Base-by-base conservation (phyloP, 2,797 vertebrate genomes). In the Clarias pachynema region DNA sequence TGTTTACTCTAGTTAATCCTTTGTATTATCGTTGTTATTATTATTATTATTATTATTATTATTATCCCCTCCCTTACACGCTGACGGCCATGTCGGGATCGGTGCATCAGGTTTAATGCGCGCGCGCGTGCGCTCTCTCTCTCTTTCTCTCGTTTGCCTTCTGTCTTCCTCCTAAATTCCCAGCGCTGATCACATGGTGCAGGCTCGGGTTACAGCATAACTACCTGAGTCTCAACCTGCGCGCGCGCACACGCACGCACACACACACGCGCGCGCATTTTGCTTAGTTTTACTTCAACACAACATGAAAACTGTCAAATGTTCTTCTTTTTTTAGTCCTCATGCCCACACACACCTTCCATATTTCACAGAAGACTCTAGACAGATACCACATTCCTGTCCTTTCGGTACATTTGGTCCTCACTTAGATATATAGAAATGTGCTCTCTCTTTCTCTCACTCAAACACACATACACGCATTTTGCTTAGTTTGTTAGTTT, bases 141-240 rank as follows among this genome's bases (percentile, higher is more conserved):
- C 40, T 63, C 57, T 62, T 10, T 37, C 37, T 63, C 37, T 62
- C n/a, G 12, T 37, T 26, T 9, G 16, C 70, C 26, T 60, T 31
- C 79, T 87, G 72, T 31, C 79, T 87, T 84, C 85, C 89, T 91
- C 85, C 85, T 89, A 89, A 86, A 83, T 85, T 91, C 91, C 87
- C 91, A 90, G 85, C 86, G 90, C 24, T 63, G 94, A 90, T 96
- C 95, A 96, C 94, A 88, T 96, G 95, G 80, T 90, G 80, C 74
- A 90, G 93, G 92, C 90, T 95, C 93, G 84, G 87, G 88, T 96
- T 95, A 94, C 94, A 92, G 89, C 92, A 95, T 4, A 53, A 53
- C 68, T 75, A 84, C 95, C 95, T 96, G 95, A 91, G 93, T 90
- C 82, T 90, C 90, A 93, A 95, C 93, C 93, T 95, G 94, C 89